Base-by-base conservation (phyloP, 1,140 invertebrate species). In the Dreissena rostriformis region DNA sequence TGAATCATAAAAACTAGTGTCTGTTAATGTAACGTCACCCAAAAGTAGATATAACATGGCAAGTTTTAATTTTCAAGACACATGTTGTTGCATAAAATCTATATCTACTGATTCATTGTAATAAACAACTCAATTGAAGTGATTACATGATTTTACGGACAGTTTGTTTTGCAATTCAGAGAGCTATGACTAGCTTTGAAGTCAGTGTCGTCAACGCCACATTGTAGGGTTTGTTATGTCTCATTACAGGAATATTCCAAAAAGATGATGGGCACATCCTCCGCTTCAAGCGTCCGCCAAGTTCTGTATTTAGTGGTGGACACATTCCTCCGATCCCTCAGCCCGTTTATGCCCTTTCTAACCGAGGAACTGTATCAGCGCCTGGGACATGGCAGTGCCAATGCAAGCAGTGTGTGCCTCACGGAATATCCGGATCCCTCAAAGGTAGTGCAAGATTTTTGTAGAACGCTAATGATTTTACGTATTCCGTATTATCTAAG, bases 181-280 rank as follows among this genome's bases (percentile, higher is more conserved):
- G 53, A 14, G 53, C 53, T 19, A 57, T 57, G 19, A 57, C 12
- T 19, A 57, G 53, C 19, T 19, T 57, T 57, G 19, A 57, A 57
- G 19, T 14, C 53, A 12, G 19, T 57, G 12, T 57, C 12, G 19
- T 14, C 53, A 12, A 12, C 19, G 53, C 12, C 53, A 57, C 19
- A 14, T 14, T 57, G 12, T 19, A 57, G 12, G 19, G 53, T 61
- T 19, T 24, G 22, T 24, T 24, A 61, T 39, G 15, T 68, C 51
- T 79, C 65, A 51, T 72, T 87, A 57, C 87, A 96, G 95, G 96
- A 96, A 95, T 96, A 94, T 71, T 95, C 94, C 61, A 97, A 96
- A 92, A 93, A 91, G 93, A 92, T 92, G 95, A 89, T 94, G 88
- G 80, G 95, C 8, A 94, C 95, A 52, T 88, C 92, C 5, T 94